These are phyloP conservation scores for Verasper variegatus DNA, from an alignment of 2,113 vertebrate genomes.

Conservation along the genomic window DNA sequence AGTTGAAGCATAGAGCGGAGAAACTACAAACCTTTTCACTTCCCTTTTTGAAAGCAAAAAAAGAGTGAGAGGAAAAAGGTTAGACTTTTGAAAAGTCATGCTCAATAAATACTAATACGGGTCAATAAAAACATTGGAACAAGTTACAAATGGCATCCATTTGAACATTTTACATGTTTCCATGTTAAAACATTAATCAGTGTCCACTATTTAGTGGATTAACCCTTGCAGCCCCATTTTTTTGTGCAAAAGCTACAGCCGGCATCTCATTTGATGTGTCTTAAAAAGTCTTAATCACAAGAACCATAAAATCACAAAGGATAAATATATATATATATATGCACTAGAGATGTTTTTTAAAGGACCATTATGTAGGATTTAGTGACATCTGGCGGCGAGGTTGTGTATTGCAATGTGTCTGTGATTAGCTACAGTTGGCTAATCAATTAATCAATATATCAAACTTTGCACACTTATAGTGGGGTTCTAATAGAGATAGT, in stretches of 20 bases:
- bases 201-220: neutral
- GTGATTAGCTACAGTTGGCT: neutral
- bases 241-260: neutral
- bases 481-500: no score
- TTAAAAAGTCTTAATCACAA: neutral
- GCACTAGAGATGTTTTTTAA: no score
- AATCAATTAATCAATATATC: neutral
- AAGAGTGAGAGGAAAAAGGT: constrained; percentile 68
- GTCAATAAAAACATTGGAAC: constrained; percentile 27
- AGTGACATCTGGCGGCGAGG: neutral
- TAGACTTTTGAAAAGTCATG: constrained; percentile 51
- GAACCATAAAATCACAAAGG: neutral
- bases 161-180: neutral
- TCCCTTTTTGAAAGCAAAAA: constrained; percentile 82
- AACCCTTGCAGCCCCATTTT: neutral
- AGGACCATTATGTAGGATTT: neutral
- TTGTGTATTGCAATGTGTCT: neutral
- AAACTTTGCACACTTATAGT: neutral
- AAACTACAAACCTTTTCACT: constrained; percentile 85
- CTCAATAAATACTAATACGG: constrained; percentile 10
- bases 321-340: no score
- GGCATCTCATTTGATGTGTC: neutral
- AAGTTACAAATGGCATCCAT: constrained; percentile 26
- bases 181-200: neutral
- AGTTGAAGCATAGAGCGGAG: constrained; percentile 52